Evolutionary conservation across 2,888 invertebrate species (phyloP).

Genomic region (Vannuccia rotundouncinata): DNA sequence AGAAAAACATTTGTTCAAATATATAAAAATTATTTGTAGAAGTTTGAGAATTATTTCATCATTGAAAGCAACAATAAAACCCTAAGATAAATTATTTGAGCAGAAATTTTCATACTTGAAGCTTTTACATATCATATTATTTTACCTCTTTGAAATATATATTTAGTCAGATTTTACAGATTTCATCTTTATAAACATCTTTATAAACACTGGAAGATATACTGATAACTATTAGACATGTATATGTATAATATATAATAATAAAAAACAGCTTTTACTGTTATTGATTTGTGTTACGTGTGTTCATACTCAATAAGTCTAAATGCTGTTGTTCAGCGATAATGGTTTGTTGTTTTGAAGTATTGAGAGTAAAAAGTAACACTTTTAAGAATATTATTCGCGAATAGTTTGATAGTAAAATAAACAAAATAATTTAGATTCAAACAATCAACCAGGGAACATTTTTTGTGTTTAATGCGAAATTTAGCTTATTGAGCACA

Average conservation of each 20-base stretch:
- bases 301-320: not conserved
- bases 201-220: not conserved
- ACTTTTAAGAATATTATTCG: not conserved
- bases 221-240: too few species aligned
- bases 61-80: not conserved
- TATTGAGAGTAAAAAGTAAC: not conserved
- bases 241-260: too few species aligned
- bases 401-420: not conserved
- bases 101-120: not conserved
- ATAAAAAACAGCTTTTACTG: not conserved
- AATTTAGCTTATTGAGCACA: not conserved
- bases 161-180: not conserved
- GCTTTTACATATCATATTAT: not conserved
- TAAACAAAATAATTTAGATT: not conserved
- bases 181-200: not conserved
- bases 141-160: not conserved
- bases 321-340: not conserved
- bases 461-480: not conserved
- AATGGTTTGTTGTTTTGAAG: not conserved
- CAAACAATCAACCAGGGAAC: not conserved
- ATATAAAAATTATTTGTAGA: not conserved
- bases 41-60: not conserved
- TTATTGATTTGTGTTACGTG: not conserved
- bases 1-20: not conserved
- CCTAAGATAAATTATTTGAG: not conserved